Evolutionary conservation across 92 coral and sea anemone species (phyloP), one percentile per base, ranked within the genome.

Genomic region (Galaxea fascicularis): DNA sequence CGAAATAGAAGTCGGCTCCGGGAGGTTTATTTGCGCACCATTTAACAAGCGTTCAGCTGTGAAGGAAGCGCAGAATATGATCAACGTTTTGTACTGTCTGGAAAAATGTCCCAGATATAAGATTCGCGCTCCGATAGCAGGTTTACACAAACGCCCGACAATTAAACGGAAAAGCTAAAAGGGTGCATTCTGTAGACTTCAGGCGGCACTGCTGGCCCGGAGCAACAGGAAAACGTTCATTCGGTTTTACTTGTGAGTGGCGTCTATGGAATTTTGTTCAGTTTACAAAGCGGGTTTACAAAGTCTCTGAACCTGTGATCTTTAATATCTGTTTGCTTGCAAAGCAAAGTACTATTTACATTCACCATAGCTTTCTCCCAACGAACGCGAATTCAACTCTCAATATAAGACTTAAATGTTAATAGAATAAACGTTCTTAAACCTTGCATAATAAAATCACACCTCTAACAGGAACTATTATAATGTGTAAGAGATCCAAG

Each of bases 281-380:
- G 75, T 79, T 79, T 79, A 79, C 75, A 79, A 79, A 79, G 75
- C 35, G 51, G 75, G 65, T 20, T 66, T 66, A 11, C 16, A 65
- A 65, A 79, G 66, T 66, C 75, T 35, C 84, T 66, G 72, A 79
- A 79, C 66, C 29, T 66, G 30, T 66, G 75, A 79, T 68, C 74
- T 79, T 79, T 79, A 79, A 79, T 79, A 79, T 49, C 60, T 79
- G 84, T 79, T 79, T 65, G 84, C 84, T 79, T 39, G 71, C 86
- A 39, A 70, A 70, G 86, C 86, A 69, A 70, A 58, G 59, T 17
- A 71, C 5, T 68, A 74, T 79, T 79, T 79, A 79, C 65, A 65
- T 24, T 35, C 41, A 6, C 6, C 28, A 70, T 21, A 17, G 25
- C 24, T 70, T 71, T 35, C 86, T 8, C 27, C 21, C 57, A 70